A percentile compares a stretch with the other conserved stretches of the same genome.
Evolutionary conservation across 2,797 vertebrate genomes (phyloP).

Genomic region (Chrysocyon brachyurus): DNA sequence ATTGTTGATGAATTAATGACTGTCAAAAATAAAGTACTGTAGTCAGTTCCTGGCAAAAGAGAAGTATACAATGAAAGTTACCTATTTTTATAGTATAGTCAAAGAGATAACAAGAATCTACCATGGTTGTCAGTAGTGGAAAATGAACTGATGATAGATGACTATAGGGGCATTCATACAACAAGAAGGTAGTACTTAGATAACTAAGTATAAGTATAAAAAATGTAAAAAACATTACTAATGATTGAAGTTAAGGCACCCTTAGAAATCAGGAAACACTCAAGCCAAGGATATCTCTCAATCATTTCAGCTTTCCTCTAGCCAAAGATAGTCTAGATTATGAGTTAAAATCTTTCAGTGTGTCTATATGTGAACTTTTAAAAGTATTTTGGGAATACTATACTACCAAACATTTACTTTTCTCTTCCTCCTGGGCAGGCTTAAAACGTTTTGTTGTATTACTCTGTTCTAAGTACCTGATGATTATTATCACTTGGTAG

Average conservation of each 20-base stretch:
- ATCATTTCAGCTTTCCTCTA: background rate
- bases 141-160: background rate
- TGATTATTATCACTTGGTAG: conserved; percentile 49
- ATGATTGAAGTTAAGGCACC: conserved; percentile 11
- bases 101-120: conserved; percentile 12
- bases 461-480: background rate
- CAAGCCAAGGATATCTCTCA: background rate
- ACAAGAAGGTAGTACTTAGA: background rate
- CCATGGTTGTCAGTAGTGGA: background rate
- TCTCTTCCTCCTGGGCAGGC: background rate
- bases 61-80: background rate
- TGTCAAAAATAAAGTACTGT: conserved; percentile 34
- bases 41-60: conserved; percentile 16
- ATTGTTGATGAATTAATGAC: conserved; percentile 41
- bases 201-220: conserved; percentile 16
- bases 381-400: background rate
- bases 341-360: background rate
- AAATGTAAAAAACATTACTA: conserved; percentile 30
- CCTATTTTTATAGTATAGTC: conserved; percentile 18
- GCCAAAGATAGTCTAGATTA: background rate
- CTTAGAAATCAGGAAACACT: conserved; percentile 17
- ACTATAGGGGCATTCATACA: background rate
- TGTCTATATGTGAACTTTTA: background rate
- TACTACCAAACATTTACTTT: conserved; percentile 23
- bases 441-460: conserved; percentile 23